Percentiles rank a stretch among this genome's conserved stretches.
These are phyloP conservation scores for Mycalesis mineus DNA, from an alignment of 2,888 invertebrate genomes.

Conservation along the genomic window DNA sequence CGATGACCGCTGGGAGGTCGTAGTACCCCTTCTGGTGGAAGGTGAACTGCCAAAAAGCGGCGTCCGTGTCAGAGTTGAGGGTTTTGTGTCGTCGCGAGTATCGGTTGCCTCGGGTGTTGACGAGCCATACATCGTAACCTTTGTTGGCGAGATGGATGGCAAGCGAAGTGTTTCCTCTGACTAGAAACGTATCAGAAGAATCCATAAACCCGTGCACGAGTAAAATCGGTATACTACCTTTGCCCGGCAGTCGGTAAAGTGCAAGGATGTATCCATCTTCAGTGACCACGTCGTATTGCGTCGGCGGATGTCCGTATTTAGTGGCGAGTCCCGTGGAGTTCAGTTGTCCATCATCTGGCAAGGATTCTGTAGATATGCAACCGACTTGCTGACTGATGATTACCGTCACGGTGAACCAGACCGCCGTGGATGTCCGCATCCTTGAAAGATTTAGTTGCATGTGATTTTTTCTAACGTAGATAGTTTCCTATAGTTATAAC, in stretches of 20 bases:
- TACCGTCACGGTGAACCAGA: too few species aligned
- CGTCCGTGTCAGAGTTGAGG: conserved; percentile 45
- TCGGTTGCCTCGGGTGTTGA: conserved; percentile 75
- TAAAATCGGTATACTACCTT: conserved; percentile 36
- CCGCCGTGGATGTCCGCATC: too few species aligned
- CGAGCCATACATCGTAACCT: conserved; percentile 50
- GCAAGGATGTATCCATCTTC: conserved; percentile 43
- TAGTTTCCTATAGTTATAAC: conserved; percentile 22
- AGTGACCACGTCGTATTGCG: conserved; percentile 35
- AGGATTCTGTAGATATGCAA: too few species aligned
- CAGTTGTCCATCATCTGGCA: not conserved
- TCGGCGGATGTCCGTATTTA: conserved; percentile 30
- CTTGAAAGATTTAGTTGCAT: too few species aligned
- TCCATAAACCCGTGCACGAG: conserved; percentile 39
- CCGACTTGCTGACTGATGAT: too few species aligned
- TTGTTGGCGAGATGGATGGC: conserved; percentile 31
- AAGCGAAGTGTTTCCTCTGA: conserved; percentile 38
- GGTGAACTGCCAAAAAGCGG: conserved; percentile 70
- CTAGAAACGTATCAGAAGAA: conserved; percentile 36
- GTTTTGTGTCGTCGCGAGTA: conserved; percentile 73
- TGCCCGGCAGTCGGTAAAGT: conserved; percentile 36
- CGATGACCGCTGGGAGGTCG: conserved; percentile 83
- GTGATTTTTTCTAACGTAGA: not conserved
- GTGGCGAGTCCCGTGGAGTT: conserved; percentile 31
- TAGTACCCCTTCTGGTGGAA: conserved; percentile 83